Evolutionary conservation across 2,797 vertebrate species (phyloP).

Genomic region (Chelmon rostratus): DNA sequence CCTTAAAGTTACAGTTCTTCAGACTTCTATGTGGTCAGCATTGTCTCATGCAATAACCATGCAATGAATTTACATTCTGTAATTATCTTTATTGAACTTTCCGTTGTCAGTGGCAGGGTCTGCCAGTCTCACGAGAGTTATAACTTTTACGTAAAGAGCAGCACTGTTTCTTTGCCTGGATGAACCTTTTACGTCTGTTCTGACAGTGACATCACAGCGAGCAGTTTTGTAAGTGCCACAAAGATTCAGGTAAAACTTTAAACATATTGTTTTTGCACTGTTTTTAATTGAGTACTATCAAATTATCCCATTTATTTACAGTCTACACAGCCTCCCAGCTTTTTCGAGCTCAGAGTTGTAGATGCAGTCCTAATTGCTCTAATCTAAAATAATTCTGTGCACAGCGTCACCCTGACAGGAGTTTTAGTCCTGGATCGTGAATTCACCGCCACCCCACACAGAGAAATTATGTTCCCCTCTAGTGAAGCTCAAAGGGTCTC

Average conservation of each 20-base stretch:
- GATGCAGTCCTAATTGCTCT: not conserved
- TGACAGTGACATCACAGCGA: no score
- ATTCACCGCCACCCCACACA: not conserved
- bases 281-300: no score
- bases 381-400: not conserved
- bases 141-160: not conserved
- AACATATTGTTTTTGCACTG: no score
- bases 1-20: not conserved
- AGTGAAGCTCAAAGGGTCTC: constrained; percentile 9
- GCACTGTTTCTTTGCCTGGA: not conserved
- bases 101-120: not conserved
- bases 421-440: not conserved
- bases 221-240: no score
- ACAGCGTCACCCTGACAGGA: not conserved
- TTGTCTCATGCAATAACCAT: not conserved
- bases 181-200: no score
- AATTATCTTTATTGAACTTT: not conserved
- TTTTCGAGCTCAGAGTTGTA: not conserved
- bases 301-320: no score
- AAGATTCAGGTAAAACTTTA: no score
- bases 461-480: not conserved
- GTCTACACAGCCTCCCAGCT: no score
- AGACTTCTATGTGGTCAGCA: not conserved
- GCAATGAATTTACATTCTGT: not conserved
- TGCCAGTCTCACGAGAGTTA: not conserved